Evolutionary conservation across 2,888 invertebrate genomes (phyloP), one percentile per base, ranked within the genome.

Genomic region (Orchesella flavescens): DNA sequence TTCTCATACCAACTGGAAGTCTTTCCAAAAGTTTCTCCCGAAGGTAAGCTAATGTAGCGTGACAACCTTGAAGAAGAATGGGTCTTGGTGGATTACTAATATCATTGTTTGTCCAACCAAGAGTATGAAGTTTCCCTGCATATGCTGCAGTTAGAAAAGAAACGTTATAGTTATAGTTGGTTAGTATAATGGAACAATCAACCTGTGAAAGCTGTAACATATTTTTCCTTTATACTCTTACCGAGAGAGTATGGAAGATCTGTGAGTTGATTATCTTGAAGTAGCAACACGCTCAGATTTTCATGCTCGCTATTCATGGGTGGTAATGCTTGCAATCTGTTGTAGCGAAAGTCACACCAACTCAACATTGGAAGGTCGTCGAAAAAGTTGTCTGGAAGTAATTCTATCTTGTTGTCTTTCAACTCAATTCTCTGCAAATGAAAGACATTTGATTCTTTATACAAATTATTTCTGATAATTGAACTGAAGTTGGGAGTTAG

Each of bases 281-380:
- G 73, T 21, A 85, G 55, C 15, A 86, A 66, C 17, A 85, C 85
- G 19, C 82, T 76, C 0, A 87, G 65, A 12, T 76, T 69, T 7
- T 84, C 21, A 57, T 87, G 86, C 2, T 46, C 34, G 5, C 15
- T 21, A 13, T 34, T 61, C n/a, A 87, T 57, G 9, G 66, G 66
- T n/a, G 87, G 84, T 12, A 87, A 55, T 0, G 15, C 24, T 3
- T 23, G 23, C 24, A 86, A 43, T 19, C 71, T 55, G 75, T 86
- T 87, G 44, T 84, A 80, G 17, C 86, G 63, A 9, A 87, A 23
- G 44, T 87, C 87, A 75, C 84, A 80, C 85, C 85, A 87, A 1
- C 61, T 65, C 23, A 87, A 55, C 23, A 44, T n/a, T 13, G 86
- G 85, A 12, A 87, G 77, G 7, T 84, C 85, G 23, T 86, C 86